These are phyloP conservation scores for Zonitis immaculata DNA, from an alignment of 2,888 invertebrate species.

Conservation along the genomic window DNA sequence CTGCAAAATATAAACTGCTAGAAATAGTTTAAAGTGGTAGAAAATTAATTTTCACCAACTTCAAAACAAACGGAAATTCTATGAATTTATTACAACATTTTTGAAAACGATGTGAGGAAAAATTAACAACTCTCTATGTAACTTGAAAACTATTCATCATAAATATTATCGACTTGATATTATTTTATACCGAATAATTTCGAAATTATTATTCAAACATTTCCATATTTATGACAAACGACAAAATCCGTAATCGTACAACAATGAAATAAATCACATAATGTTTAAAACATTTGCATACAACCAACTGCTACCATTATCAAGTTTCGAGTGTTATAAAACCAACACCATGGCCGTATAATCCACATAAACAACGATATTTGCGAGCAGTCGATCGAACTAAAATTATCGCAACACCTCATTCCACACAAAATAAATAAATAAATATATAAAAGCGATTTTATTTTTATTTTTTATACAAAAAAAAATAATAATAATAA, in stretches of 20 bases:
- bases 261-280: neutral
- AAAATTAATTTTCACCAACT: neutral
- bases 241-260: neutral
- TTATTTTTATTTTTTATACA: neutral
- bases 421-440: neutral
- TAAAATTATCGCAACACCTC: neutral
- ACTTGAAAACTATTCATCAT: neutral
- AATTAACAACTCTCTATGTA: neutral
- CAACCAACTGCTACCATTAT: conserved; percentile 1
- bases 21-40: neutral
- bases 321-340: neutral
- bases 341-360: neutral
- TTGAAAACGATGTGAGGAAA: neutral
- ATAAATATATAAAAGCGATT: neutral
- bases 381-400: neutral
- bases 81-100: neutral
- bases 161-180: neutral
- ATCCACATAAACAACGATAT: neutral
- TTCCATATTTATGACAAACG: neutral
- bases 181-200: neutral
- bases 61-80: neutral
- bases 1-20: neutral
- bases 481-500: neutral
- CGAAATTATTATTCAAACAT: neutral
- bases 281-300: conserved; percentile 1